These are phyloP conservation scores for Schizopygopsis malacanthus DNA, from an alignment of 2,797 vertebrate species.

Conservation along the genomic window DNA sequence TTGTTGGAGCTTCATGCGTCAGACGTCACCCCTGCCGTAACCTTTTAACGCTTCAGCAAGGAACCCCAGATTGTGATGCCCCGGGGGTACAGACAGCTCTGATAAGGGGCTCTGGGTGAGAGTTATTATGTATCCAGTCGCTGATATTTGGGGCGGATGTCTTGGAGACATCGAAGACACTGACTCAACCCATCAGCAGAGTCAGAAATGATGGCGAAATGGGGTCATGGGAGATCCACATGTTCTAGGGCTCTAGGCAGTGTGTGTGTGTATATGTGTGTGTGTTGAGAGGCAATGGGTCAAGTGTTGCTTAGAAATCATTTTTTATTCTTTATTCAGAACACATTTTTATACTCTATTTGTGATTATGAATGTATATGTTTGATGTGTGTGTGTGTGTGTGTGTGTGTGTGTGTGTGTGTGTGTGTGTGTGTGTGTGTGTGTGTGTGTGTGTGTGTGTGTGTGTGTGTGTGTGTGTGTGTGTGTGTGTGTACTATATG, in stretches of 20 bases:
- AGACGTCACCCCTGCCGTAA: constrained; percentile 26
- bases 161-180: constrained; percentile 12
- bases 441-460: too few species aligned
- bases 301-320: constrained; percentile 1
- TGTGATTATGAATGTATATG: too few species aligned
- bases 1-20: constrained; percentile 41
- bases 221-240: constrained; percentile 16
- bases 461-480: too few species aligned
- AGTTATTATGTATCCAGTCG: not conserved
- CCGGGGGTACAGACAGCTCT: constrained; percentile 61
- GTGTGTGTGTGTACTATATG: too few species aligned
- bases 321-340: not conserved
- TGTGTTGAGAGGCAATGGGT: not conserved
- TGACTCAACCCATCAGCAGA: constrained; percentile 8
- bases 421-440: too few species aligned
- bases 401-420: too few species aligned
- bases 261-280: not conserved
- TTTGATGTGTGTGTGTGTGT: too few species aligned
- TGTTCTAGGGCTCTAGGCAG: not conserved
- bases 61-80: constrained; percentile 73
- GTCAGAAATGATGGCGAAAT: constrained; percentile 31
- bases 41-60: constrained; percentile 63
- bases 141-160: constrained; percentile 22
- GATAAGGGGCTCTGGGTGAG: not conserved
- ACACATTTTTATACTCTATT: too few species aligned